These are phyloP conservation scores for Myotis findleyi DNA, from an alignment of 2,797 vertebrate species.

Conservation along the genomic window DNA sequence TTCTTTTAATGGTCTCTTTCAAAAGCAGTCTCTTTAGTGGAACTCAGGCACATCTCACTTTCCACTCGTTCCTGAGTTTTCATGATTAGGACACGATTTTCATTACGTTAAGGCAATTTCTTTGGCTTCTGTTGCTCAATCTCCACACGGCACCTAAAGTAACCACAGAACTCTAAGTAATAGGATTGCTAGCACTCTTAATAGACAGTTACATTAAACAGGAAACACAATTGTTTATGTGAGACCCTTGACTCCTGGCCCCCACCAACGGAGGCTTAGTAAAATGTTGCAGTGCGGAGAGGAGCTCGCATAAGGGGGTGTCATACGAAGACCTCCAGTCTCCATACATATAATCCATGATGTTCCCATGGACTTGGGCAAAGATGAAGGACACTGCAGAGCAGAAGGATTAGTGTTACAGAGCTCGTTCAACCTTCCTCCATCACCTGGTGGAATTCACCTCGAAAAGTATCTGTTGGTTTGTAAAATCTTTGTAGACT, in stretches of 20 bases:
- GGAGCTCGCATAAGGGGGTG: not conserved
- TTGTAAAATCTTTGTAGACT: conserved; percentile 12
- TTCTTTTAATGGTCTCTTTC: not conserved
- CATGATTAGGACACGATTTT: not conserved
- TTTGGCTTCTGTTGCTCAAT: conserved; percentile 12
- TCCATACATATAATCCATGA: not conserved
- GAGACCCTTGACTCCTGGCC: not conserved
- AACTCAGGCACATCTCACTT: not conserved
- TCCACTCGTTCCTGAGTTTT: not conserved
- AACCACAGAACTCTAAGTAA: not conserved
- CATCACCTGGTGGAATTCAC: not conserved
- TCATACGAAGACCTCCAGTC: not conserved
- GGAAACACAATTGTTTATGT: not conserved
- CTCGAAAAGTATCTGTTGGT: conserved; percentile 5
- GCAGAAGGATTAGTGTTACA: conserved; percentile 38
- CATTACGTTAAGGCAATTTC: conserved; percentile 27
- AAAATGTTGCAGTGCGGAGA: not conserved
- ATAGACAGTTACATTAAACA: not conserved
- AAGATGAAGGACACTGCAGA: not conserved
- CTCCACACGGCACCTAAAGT: not conserved
- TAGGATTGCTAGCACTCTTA: not conserved
- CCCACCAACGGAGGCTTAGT: not conserved
- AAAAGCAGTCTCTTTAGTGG: not conserved
- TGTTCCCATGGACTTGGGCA: not conserved
- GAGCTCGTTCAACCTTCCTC: not conserved